Percentiles rank a stretch among this genome's conserved stretches.
These are phyloP conservation scores for Arenaria interpres DNA, from an alignment of 2,113 vertebrate species.

Conservation along the genomic window DNA sequence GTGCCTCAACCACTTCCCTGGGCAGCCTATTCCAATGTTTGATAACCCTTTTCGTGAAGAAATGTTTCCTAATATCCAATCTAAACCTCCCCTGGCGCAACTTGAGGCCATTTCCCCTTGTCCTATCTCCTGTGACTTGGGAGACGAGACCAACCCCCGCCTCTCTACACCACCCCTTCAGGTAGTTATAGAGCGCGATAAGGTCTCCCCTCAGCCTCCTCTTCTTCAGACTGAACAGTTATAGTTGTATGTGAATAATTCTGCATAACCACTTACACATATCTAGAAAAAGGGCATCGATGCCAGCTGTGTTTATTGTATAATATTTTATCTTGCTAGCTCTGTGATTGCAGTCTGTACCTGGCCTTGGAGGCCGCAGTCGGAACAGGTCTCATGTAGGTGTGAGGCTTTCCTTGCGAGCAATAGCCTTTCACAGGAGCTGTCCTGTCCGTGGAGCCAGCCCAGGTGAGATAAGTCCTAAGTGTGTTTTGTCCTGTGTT, in stretches of 20 bases:
- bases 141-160: too few species aligned
- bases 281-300: neutral
- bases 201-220: too few species aligned
- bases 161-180: too few species aligned
- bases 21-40: too few species aligned
- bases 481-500: neutral
- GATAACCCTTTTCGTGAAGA: too few species aligned
- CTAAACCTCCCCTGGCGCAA: too few species aligned
- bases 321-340: neutral
- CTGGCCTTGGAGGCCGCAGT: neutral
- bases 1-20: too few species aligned
- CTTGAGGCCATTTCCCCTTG: too few species aligned
- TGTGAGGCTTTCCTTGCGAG: neutral
- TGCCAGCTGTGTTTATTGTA: neutral
- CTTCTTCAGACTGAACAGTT: too few species aligned
- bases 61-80: too few species aligned
- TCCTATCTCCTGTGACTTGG: too few species aligned
- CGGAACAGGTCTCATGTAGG: neutral
- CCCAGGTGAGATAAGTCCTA: neutral
- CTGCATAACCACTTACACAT: neutral
- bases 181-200: too few species aligned
- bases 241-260: neutral
- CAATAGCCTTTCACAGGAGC: neutral
- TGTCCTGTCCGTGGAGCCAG: rapidly evolving
- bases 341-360: neutral